Conservation (phyloP, 2,797 vertebrate genomes). For the Tapera naevia region DNA sequence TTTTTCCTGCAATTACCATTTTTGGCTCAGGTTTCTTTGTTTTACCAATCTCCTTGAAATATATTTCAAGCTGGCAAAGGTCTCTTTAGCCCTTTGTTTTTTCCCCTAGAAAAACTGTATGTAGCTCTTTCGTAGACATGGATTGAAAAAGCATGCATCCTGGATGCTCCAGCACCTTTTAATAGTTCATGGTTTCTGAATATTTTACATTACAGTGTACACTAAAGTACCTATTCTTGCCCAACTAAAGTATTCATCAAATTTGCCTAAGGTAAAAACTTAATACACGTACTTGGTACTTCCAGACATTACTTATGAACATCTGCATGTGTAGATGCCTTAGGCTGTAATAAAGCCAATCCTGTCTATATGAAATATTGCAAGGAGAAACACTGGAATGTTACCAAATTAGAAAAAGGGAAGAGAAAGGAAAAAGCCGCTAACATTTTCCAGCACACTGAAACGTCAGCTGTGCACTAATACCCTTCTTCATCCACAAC, state of each 20-base stretch:
- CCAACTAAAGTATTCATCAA: conserved; percentile 3
- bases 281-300: background rate
- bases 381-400: background rate
- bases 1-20: background rate
- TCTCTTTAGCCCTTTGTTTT: background rate
- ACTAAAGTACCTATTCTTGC: background rate
- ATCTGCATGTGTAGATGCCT: background rate
- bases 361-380: conserved; percentile 13
- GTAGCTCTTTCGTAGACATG: background rate
- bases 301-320: conserved; percentile 21
- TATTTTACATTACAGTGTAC: background rate
- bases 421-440: background rate
- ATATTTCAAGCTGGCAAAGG: background rate
- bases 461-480: background rate
- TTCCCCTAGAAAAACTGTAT: background rate
- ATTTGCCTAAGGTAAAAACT: background rate
- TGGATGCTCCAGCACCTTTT: background rate
- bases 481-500: background rate
- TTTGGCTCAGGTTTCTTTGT: background rate
- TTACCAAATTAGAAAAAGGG: background rate
- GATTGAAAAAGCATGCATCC: background rate
- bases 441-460: background rate
- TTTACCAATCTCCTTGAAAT: conserved; percentile 5
- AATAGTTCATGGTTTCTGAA: background rate
- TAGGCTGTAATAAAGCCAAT: conserved; percentile 30